Percentiles rank a stretch among this genome's conserved stretches.
Evolutionary conservation across 2,888 invertebrate genomes (phyloP).

Genomic region (Dorcus parallelipipedus): DNA sequence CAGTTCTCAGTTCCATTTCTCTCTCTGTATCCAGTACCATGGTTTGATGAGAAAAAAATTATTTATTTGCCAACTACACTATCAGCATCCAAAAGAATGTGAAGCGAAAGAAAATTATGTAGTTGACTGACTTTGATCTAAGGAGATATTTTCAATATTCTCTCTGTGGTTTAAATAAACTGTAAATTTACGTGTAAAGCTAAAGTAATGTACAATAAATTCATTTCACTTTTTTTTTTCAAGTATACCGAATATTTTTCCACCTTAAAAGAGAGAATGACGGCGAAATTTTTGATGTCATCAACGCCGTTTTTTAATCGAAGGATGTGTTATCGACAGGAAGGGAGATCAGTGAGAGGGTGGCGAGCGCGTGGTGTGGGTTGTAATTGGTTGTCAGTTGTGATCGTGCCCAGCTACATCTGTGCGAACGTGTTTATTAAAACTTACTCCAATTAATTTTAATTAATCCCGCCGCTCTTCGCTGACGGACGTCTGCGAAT

Average conservation of each 20-base stretch:
- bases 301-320: conserved; percentile 24
- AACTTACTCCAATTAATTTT: conserved; percentile 48
- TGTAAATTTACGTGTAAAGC: too few relatives aligned
- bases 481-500: background rate
- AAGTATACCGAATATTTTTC: background rate
- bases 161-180: too few relatives aligned
- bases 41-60: too few relatives aligned
- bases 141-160: too few relatives aligned
- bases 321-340: conserved; percentile 34
- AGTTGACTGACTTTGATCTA: too few relatives aligned
- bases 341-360: conserved; percentile 20
- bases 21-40: too few relatives aligned
- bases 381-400: conserved; percentile 45
- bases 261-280: conserved; percentile 13
- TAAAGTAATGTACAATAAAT: too few relatives aligned
- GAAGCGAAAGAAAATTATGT: too few relatives aligned
- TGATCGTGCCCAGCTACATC: conserved; percentile 24
- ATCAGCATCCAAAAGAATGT: too few relatives aligned
- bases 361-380: conserved; percentile 21
- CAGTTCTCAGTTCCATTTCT: too few relatives aligned
- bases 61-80: too few relatives aligned
- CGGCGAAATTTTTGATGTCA: conserved; percentile 28
- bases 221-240: too few relatives aligned
- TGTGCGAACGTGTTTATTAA: conserved; percentile 44
- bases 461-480: conserved; percentile 35